Evolutionary conservation across 2,888 invertebrate genomes (phyloP).

Genomic region (Xestoiulus laeticollis): DNA sequence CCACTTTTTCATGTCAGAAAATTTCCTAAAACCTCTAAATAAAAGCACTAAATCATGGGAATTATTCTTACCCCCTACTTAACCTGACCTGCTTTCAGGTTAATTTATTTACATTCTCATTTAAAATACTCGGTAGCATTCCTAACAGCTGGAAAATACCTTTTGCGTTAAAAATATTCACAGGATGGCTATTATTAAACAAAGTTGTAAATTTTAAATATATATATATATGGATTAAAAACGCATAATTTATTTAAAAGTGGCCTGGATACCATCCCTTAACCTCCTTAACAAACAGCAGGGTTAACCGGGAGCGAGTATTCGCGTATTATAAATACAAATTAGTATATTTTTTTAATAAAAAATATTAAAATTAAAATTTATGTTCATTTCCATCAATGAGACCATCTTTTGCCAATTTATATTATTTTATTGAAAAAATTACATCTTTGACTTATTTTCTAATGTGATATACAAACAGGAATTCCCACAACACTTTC

Average conservation of each 20-base stretch:
- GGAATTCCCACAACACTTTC: constrained; percentile 36
- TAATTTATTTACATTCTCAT: not conserved
- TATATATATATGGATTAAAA: not conserved
- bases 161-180: not conserved
- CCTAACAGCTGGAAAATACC: not conserved
- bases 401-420: constrained; percentile 40
- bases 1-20: too few species aligned
- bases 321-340: not conserved
- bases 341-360: not conserved
- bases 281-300: not conserved
- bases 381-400: too few species aligned
- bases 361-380: not conserved
- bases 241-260: constrained; percentile 22
- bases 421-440: constrained; percentile 49
- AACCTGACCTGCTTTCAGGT: not conserved
- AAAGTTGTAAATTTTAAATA: not conserved
- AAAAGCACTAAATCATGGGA: not conserved
- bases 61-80: not conserved
- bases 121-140: not conserved
- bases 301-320: too few species aligned
- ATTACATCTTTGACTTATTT: constrained; percentile 44
- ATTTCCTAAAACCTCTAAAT: not conserved
- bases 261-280: not conserved
- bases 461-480: not conserved
- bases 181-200: not conserved